These are phyloP conservation scores for Brevipalpus yothersi DNA, from an alignment of 1,140 invertebrate genomes.

Conservation along the genomic window DNA sequence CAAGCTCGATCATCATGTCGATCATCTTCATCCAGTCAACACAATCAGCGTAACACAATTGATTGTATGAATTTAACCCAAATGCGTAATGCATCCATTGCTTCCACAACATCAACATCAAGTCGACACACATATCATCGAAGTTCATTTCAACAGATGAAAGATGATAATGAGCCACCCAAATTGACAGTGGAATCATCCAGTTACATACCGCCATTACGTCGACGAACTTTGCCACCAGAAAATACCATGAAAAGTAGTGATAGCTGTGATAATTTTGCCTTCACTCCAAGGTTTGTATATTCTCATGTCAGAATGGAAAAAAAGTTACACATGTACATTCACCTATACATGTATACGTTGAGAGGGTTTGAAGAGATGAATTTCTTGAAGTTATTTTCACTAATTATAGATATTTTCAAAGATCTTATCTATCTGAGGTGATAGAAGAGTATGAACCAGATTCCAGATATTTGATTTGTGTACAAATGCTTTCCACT, in stretches of 20 bases:
- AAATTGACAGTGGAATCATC: conserved; percentile 2
- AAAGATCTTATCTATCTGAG: too few relatives aligned
- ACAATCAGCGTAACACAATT: not conserved
- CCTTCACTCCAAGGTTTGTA: not conserved
- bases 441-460: too few relatives aligned
- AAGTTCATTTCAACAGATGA: not conserved
- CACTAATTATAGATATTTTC: too few relatives aligned
- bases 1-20: conserved; percentile 5
- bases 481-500: too few relatives aligned
- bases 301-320: not conserved
- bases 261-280: conserved; percentile 63
- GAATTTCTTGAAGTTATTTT: too few relatives aligned
- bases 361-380: too few relatives aligned
- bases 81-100: not conserved
- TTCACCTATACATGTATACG: too few relatives aligned
- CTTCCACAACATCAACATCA: not conserved
- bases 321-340: not conserved
- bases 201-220: conserved; percentile 14
- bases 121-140: not conserved
- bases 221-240: conserved; percentile 18
- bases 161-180: not conserved
- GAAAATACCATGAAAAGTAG: conserved; percentile 39
- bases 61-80: not conserved
- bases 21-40: not conserved
- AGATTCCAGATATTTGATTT: too few relatives aligned